phyloP scores from a whole-genome alignment of 1,140 invertebrate genomes.

The Planococcus citri region DNA sequence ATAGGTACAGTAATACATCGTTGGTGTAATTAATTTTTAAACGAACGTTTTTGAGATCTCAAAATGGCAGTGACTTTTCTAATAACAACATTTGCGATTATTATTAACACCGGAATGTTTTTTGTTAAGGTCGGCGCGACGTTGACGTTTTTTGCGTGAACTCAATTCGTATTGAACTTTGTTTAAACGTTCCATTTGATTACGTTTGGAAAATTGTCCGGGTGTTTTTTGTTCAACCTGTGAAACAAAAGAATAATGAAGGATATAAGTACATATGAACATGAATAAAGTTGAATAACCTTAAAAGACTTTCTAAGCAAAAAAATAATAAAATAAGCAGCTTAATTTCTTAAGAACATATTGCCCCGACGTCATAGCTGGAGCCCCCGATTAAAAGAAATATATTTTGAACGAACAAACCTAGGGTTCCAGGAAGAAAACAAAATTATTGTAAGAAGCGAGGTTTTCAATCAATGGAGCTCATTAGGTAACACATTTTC shows the following conservation, averaged over 20 bases:
- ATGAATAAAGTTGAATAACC: background rate
- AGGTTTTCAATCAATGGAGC: no score
- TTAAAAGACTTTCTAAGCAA: no score
- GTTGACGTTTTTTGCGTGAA: slow-evolving; percentile 45
- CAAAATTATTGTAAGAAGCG: no score
- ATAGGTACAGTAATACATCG: background rate
- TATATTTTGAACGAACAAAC: no score
- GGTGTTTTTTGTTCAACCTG: slow-evolving; percentile 29
- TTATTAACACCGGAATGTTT: slow-evolving; percentile 53
- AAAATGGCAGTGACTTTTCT: slow-evolving; percentile 4
- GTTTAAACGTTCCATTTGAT: slow-evolving; percentile 47
- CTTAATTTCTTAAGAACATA: no score
- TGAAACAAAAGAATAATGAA: slow-evolving; percentile 13
- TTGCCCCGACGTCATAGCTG: no score
- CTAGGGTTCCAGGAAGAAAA: no score
- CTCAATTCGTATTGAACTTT: slow-evolving; percentile 48
- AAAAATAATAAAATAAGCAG: no score
- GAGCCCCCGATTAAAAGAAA: no score
- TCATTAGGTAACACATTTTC: no score
- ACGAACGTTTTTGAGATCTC: slow-evolving; percentile 10
- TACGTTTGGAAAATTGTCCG: slow-evolving; percentile 41
- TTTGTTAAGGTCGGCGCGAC: slow-evolving; percentile 47
- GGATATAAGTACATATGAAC: background rate
- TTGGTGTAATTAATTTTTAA: background rate
- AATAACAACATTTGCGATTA: slow-evolving; percentile 52